phyloP scores from a whole-genome alignment of 2,888 invertebrate genomes.

The Phyllotreta cruciferae region DNA sequence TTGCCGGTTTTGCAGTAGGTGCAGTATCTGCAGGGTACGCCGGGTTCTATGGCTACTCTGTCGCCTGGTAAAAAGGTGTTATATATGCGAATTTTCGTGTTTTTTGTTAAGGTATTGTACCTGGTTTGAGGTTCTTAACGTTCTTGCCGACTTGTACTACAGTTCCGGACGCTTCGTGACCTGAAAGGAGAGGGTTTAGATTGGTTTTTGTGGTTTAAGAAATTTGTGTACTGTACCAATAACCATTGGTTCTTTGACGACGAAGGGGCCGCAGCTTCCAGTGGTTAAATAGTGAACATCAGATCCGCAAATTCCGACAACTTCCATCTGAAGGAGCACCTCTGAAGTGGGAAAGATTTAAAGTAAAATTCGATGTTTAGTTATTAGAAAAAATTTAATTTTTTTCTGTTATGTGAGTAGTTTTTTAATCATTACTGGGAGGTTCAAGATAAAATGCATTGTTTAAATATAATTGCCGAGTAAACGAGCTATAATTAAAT shows the following conservation, averaged over 20 bases:
- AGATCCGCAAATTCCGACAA: slow-evolving; percentile 96
- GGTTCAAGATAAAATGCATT: too few species aligned
- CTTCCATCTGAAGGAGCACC: slow-evolving; percentile 86
- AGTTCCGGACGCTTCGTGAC: slow-evolving; percentile 89
- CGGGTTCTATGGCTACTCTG: slow-evolving; percentile 94
- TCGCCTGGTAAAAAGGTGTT: slow-evolving; percentile 67
- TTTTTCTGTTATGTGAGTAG: background rate
- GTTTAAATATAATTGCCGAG: too few species aligned
- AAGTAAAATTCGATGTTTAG: background rate
- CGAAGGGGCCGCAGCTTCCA: slow-evolving; percentile 89
- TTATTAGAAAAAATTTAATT: background rate
- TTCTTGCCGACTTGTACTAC: slow-evolving; percentile 77
- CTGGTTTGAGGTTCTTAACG: slow-evolving; percentile 72
- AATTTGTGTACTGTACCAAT: slow-evolving; percentile 67
- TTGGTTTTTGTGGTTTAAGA: background rate
- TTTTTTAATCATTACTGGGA: background rate
- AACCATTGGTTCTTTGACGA: slow-evolving; percentile 87
- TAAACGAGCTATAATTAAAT: too few species aligned
- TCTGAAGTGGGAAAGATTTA: slow-evolving; percentile 64
- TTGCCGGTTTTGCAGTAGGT: slow-evolving; percentile 84
- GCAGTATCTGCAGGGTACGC: slow-evolving; percentile 86
- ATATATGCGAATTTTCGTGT: background rate
- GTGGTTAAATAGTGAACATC: slow-evolving; percentile 92
- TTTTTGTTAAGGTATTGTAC: slow-evolving; percentile 51
- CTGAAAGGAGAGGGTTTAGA: slow-evolving; percentile 73